Evolutionary conservation across 2,113 vertebrate species (phyloP).

Genomic region (Amphiprion percula): DNA sequence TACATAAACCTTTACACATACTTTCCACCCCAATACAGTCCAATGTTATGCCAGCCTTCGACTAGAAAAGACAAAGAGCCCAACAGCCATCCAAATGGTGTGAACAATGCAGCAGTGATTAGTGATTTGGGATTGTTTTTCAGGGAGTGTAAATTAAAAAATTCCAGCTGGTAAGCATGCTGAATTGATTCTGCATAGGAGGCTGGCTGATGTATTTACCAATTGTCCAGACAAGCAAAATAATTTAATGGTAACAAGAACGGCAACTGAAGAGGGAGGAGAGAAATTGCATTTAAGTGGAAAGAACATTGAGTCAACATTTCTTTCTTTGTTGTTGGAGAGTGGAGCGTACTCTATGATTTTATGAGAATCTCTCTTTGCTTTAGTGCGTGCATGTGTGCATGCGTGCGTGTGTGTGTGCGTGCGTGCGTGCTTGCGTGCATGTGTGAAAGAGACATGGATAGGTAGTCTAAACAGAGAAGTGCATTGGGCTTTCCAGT

Average conservation of each 20-base stretch:
- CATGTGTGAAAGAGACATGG: too few relatives aligned
- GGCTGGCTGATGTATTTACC: conserved; percentile 46
- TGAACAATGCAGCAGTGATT: conserved; percentile 71
- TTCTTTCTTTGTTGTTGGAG: conserved; percentile 53
- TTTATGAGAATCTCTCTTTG: conserved; percentile 39
- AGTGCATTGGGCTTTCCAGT: conserved; percentile 13
- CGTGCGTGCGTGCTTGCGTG: background rate
- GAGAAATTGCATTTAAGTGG: conserved; percentile 60
- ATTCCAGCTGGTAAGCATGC: conserved; percentile 67
- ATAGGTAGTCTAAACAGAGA: background rate
- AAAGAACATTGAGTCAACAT: conserved; percentile 69
- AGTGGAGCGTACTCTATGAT: conserved; percentile 20
- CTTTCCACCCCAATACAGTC: conserved; percentile 18
- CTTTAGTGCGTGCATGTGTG: conserved; percentile 6
- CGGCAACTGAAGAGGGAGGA: conserved; percentile 30
- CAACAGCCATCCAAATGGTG: conserved; percentile 11
- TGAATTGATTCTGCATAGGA: conserved; percentile 64
- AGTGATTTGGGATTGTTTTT: conserved; percentile 79
- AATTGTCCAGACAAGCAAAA: conserved; percentile 65
- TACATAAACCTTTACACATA: conserved; percentile 24
- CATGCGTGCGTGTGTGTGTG: background rate
- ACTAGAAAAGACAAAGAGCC: conserved; percentile 36
- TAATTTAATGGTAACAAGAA: conserved; percentile 62
- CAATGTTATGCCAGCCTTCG: conserved; percentile 48
- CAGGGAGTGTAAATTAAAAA: conserved; percentile 76